Evolutionary conservation across 2,888 invertebrate species (phyloP).

Genomic region (Thera obeliscata): DNA sequence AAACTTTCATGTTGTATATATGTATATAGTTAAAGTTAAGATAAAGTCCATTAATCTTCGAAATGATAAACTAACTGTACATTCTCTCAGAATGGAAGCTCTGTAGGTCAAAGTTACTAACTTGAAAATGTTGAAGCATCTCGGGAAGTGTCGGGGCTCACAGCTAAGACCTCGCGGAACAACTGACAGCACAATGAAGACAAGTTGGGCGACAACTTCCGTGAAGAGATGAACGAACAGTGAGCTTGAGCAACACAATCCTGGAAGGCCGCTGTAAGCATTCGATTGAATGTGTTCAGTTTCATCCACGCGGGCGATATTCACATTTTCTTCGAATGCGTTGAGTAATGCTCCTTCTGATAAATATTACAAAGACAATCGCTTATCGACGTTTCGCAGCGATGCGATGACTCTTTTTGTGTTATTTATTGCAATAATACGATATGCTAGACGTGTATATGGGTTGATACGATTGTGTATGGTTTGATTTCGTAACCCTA

Average conservation of each 20-base stretch:
- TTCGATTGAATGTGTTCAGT: slow-evolving; percentile 68
- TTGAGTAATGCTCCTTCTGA: slow-evolving; percentile 63
- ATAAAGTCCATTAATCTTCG: background rate
- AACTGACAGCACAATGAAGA: slow-evolving; percentile 25
- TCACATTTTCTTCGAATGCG: slow-evolving; percentile 65
- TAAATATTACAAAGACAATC: slow-evolving; percentile 55
- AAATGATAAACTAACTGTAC: slow-evolving; percentile 1
- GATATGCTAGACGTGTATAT: slow-evolving; percentile 2
- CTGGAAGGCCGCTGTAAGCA: slow-evolving; percentile 75
- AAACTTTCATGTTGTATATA: slow-evolving; percentile 29
- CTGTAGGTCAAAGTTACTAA: slow-evolving; percentile 45
- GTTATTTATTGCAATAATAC: slow-evolving; percentile 25
- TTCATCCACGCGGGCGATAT: slow-evolving; percentile 56
- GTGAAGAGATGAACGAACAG: slow-evolving; percentile 57
- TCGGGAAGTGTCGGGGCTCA: slow-evolving; percentile 33
- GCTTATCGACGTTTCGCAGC: slow-evolving; percentile 41
- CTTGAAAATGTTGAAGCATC: slow-evolving; percentile 50
- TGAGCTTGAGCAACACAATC: slow-evolving; percentile 53
- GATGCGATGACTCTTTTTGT: slow-evolving; percentile 33
- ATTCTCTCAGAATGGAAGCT: slow-evolving; percentile 10
- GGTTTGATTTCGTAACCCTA: too few species aligned
- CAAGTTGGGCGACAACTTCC: slow-evolving; percentile 48
- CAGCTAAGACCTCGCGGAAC: slow-evolving; percentile 21
- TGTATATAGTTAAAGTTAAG: background rate
- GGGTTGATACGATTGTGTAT: too few species aligned